Evolutionary conservation across 2,113 vertebrate species (phyloP).

Genomic region (Nesogale talazaci): DNA sequence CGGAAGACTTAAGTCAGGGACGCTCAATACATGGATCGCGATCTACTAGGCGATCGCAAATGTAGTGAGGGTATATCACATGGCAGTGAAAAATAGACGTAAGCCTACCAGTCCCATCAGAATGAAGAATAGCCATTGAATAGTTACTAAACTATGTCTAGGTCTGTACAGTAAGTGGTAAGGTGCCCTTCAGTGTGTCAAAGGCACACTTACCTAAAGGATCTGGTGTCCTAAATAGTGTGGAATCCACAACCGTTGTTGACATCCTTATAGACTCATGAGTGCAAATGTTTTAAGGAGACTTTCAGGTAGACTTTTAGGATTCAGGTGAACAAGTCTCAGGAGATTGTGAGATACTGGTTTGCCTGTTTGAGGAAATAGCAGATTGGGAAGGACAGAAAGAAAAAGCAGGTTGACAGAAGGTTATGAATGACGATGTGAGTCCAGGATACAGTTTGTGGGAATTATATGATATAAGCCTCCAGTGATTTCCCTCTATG

Average conservation of each 20-base stretch:
- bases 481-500: no score
- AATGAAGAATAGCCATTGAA: no score
- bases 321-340: neutral
- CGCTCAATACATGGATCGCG: no score
- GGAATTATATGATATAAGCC: no score
- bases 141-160: neutral
- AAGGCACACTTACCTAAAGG: neutral
- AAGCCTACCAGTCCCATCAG: no score
- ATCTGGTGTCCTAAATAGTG: neutral
- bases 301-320: neutral
- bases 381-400: neutral
- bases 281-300: neutral
- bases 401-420: no score
- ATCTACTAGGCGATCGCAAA: no score
- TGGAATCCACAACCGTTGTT: neutral
- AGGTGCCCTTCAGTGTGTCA: neutral
- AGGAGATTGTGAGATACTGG: neutral
- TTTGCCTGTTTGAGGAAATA: neutral
- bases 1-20: neutral
- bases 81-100: no score
- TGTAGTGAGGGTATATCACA: no score
- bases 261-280: neutral
- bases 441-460: no score
- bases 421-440: no score
- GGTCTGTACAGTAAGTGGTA: neutral